Percentiles rank a stretch among this genome's conserved stretches.
phyloP scores from a whole-genome alignment of 2,797 vertebrate species.

The Podargus strigoides region DNA sequence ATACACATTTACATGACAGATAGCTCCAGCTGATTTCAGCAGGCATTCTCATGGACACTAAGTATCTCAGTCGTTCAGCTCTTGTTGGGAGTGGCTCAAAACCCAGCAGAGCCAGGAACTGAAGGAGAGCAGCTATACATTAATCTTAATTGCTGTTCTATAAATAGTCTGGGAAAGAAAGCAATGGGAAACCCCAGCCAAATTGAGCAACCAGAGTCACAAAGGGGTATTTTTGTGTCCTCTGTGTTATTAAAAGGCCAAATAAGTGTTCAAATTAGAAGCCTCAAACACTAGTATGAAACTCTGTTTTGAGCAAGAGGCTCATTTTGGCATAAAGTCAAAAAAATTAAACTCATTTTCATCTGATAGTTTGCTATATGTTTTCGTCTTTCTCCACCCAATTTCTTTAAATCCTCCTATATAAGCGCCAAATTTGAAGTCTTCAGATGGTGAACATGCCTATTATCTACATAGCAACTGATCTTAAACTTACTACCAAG shows the following conservation, averaged over 20 bases:
- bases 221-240: slow-evolving; percentile 10
- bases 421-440: not conserved
- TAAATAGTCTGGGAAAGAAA: slow-evolving; percentile 56
- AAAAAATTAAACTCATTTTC: not conserved
- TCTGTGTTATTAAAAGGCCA: not conserved
- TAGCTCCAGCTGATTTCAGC: slow-evolving; percentile 12
- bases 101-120: slow-evolving; percentile 35
- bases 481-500: not conserved
- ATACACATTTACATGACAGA: not conserved
- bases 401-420: not conserved
- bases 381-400: not conserved
- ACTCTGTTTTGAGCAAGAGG: not conserved
- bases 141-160: slow-evolving; percentile 58
- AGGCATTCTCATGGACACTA: slow-evolving; percentile 1
- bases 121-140: slow-evolving; percentile 18
- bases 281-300: not conserved
- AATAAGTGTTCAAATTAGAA: slow-evolving; percentile 32
- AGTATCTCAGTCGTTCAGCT: slow-evolving; percentile 6
- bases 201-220: slow-evolving; percentile 37
- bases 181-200: slow-evolving; percentile 33
- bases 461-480: not conserved
- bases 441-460: not conserved
- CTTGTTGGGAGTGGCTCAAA: slow-evolving; percentile 49
- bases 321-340: not conserved
- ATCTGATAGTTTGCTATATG: not conserved